phyloP scores from a whole-genome alignment of 2,888 invertebrate species.

The Drosophila setosimentum region DNA sequence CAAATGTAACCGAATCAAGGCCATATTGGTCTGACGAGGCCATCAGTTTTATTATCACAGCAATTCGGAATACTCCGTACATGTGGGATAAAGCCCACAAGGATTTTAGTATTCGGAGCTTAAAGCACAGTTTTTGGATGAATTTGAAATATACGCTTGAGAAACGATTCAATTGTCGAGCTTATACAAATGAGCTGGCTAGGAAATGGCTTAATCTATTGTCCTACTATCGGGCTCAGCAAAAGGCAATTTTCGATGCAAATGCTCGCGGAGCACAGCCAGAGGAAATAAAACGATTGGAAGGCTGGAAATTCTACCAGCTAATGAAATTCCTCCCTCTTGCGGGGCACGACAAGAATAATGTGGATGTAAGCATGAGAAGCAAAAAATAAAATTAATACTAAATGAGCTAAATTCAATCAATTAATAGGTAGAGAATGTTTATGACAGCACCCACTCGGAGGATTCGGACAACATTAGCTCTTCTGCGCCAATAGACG shows the following conservation, averaged over 20 bases:
- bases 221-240: constrained; percentile 49
- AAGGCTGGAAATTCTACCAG: constrained; percentile 53
- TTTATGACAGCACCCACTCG: constrained; percentile 49
- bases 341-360: constrained; percentile 31
- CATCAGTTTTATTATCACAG: constrained; percentile 43
- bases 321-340: constrained; percentile 42
- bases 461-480: constrained; percentile 44
- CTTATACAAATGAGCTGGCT: constrained; percentile 50
- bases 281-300: constrained; percentile 49
- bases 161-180: constrained; percentile 45
- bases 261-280: constrained; percentile 46
- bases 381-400: background rate
- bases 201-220: constrained; percentile 51
- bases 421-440: constrained; percentile 36
- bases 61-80: constrained; percentile 53
- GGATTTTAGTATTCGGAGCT: constrained; percentile 48
- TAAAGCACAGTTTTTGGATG: constrained; percentile 56
- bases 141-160: constrained; percentile 50
- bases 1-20: constrained; percentile 33
- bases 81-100: constrained; percentile 57
- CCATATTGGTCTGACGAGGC: constrained; percentile 53
- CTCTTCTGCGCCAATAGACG: constrained; percentile 12
- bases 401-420: background rate
- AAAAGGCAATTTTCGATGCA: constrained; percentile 50
- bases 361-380: constrained; percentile 36